Evolutionary conservation across 2,797 vertebrate genomes (phyloP).

Genomic region (Acridotheres tristis): DNA sequence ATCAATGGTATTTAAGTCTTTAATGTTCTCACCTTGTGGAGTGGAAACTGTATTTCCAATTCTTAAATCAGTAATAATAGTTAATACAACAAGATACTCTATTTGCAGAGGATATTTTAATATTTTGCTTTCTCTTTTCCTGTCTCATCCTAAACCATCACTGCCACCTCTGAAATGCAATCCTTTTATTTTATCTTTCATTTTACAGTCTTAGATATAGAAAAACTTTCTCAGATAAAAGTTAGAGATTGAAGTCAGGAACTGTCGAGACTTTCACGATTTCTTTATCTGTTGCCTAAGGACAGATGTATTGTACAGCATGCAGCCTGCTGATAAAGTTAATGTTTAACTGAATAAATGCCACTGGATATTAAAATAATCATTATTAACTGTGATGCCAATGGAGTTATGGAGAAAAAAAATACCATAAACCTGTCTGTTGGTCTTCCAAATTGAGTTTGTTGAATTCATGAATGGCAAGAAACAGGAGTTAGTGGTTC

Average conservation of each 20-base stretch:
- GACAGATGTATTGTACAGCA: background rate
- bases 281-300: background rate
- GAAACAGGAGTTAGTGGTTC: background rate
- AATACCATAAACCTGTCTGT: background rate
- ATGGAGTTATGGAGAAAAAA: background rate
- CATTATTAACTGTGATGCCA: background rate
- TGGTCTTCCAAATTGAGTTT: background rate
- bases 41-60: rapidly evolving
- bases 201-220: background rate
- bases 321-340: background rate
- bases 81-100: background rate
- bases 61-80: background rate
- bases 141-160: background rate
- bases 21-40: background rate
- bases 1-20: background rate
- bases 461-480: background rate
- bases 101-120: background rate
- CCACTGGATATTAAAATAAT: background rate
- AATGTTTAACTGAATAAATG: background rate
- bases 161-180: background rate
- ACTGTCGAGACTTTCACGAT: background rate
- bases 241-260: background rate
- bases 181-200: background rate
- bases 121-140: background rate
- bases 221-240: background rate